Conservation (phyloP, 2,888 invertebrate species). For the Mylabris sibirica region DNA sequence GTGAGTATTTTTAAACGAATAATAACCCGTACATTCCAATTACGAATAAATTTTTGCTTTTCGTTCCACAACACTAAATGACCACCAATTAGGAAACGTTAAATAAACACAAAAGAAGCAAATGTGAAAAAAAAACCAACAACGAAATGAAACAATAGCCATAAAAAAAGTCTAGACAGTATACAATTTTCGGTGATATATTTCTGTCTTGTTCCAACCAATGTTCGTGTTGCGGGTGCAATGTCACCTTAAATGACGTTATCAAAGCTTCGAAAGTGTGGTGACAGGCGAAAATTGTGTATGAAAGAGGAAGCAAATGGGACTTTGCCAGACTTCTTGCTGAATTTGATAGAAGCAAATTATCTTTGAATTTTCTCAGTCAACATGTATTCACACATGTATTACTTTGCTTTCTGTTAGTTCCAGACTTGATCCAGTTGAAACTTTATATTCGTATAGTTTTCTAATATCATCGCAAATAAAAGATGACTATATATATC, state of each 20-base stretch:
- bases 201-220: conserved; percentile 15
- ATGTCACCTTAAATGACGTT: conserved; percentile 35
- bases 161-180: conserved; percentile 5
- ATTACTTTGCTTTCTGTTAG: no score
- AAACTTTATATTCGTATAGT: no score
- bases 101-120: background rate
- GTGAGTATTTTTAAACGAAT: conserved; percentile 16
- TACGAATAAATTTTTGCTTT: background rate
- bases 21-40: conserved; percentile 6
- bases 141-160: no score
- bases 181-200: no score
- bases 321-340: conserved; percentile 38
- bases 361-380: conserved; percentile 40
- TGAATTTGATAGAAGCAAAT: conserved; percentile 39
- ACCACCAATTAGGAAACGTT: background rate
- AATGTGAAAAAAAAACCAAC: background rate
- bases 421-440: no score
- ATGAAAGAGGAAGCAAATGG: conserved; percentile 34
- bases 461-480: no score
- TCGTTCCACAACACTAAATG: background rate
- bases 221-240: conserved; percentile 30
- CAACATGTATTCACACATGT: conserved; percentile 23
- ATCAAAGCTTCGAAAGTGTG: conserved; percentile 33
- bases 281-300: conserved; percentile 36
- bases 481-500: background rate